Base-by-base conservation (phyloP, 92 coral and sea anemone species). In the Porites evermanni region DNA sequence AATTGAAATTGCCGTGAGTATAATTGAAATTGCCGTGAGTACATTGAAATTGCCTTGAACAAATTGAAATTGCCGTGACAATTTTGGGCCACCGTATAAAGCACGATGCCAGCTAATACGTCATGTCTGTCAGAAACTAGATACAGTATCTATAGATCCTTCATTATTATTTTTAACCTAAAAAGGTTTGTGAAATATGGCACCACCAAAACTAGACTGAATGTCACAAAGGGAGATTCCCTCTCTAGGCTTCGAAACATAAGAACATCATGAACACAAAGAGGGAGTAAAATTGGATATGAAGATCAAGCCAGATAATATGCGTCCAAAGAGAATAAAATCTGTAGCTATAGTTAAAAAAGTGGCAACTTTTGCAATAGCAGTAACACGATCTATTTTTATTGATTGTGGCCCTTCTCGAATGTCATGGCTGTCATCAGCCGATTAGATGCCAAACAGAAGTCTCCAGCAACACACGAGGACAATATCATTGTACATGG, bases 161-260 rank as follows among this genome's bases (percentile, higher is more conserved):
- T 54, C 38, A 17, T 26, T 61, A 23, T 60, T 29, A 24, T 24
- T 24, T 24, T 47, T 64, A 38, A 64, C 72, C 72, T 38, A 20
- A 78, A 64, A 78, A 44, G 82, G 80, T 38, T 64, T 6, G 61
- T n/a, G 0, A 67, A 67, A 23, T 20, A 23, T 0, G 12, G 3
- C 21, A 24, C 23, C 12, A 6, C 5, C 14, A 21, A 21, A 1
- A 24, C 26, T 24, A 24, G 26, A 24, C 1, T 24, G 26, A 24
- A 24, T 24, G 73, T 67, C 84, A 13, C 64, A 24, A 66, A 79
- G 64, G 83, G 84, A 51, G 84, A 79, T 80, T 80, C 84, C 84
- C 75, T 53, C 44, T 18, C 17, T 18, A 17, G 2, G 51, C 17
- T 26, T 63, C 17, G 8, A 1, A 72, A 20, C 12, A 23, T 3